A percentile compares a stretch with the other conserved stretches of the same genome.
Conservation (phyloP, 2,113 vertebrate genomes). For the Tichodroma muraria region DNA sequence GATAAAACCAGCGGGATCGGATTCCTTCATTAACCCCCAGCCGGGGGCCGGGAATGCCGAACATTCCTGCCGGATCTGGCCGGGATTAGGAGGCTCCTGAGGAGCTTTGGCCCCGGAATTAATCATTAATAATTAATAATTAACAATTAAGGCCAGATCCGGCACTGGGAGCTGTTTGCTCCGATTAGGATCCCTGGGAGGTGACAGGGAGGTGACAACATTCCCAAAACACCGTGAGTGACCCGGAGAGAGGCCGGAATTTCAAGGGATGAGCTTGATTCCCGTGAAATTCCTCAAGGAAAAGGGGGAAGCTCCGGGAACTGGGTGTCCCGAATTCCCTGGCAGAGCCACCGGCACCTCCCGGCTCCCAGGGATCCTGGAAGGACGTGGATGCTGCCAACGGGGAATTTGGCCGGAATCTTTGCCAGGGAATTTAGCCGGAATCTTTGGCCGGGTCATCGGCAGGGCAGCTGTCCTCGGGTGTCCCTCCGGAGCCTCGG, state of each 20-base stretch:
- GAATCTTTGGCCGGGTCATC: not conserved
- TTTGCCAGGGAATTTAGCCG: not conserved
- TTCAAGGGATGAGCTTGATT: fast-evolving
- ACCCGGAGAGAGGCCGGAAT: not conserved
- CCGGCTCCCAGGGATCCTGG: not conserved
- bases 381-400: not conserved
- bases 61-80: not conserved
- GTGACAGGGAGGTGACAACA: not conserved
- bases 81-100: constrained; percentile 8
- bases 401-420: not conserved
- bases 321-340: not conserved
- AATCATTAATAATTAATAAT: not conserved
- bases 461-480: not conserved
- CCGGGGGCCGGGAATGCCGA: not conserved
- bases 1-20: not conserved
- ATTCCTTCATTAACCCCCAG: not conserved
- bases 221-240: not conserved
- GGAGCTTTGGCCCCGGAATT: not conserved
- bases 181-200: not conserved
- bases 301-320: not conserved
- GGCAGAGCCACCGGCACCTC: not conserved
- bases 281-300: not conserved
- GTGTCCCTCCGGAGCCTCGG: fast-evolving
- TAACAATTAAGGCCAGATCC: not conserved
- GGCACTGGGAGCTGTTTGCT: not conserved